Evolutionary conservation across 2,113 vertebrate genomes (phyloP).

Genomic region (Mola mola): DNA sequence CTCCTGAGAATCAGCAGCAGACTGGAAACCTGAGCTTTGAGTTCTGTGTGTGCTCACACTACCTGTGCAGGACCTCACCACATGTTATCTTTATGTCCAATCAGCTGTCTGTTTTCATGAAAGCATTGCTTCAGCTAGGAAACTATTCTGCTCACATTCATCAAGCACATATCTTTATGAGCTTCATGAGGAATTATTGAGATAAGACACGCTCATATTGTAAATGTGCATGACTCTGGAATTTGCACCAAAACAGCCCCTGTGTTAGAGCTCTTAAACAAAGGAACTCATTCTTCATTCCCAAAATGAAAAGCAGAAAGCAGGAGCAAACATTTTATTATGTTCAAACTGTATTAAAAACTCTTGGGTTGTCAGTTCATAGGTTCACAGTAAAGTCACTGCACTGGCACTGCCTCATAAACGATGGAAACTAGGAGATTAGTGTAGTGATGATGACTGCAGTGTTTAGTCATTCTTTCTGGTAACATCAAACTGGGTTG

Average conservation of each 20-base stretch:
- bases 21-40: constrained; percentile 59
- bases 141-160: constrained; percentile 61
- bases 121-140: constrained; percentile 50
- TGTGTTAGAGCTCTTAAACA: constrained; percentile 27
- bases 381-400: constrained; percentile 74
- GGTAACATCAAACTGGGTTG: constrained; percentile 71
- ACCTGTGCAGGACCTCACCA: constrained; percentile 50
- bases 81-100: constrained; percentile 61
- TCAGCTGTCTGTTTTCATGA: constrained; percentile 41
- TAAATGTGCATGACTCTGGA: constrained; percentile 52
- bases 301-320: too few species aligned
- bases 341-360: constrained; percentile 4
- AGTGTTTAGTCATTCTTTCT: constrained; percentile 75
- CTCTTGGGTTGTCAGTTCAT: constrained; percentile 42
- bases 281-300: constrained; percentile 21
- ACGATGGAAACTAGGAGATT: constrained; percentile 69
- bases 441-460: constrained; percentile 74
- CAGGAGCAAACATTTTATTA: too few species aligned
- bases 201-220: constrained; percentile 61
- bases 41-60: constrained; percentile 52
- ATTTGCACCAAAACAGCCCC: constrained; percentile 54
- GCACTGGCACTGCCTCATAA: constrained; percentile 51
- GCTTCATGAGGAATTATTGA: constrained; percentile 51
- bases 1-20: constrained; percentile 32
- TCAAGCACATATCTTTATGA: constrained; percentile 62